A percentile compares a stretch with the other conserved stretches of the same genome.
phyloP scores from a whole-genome alignment of 2,797 vertebrate species.

The Coregonus ussuriensis region DNA sequence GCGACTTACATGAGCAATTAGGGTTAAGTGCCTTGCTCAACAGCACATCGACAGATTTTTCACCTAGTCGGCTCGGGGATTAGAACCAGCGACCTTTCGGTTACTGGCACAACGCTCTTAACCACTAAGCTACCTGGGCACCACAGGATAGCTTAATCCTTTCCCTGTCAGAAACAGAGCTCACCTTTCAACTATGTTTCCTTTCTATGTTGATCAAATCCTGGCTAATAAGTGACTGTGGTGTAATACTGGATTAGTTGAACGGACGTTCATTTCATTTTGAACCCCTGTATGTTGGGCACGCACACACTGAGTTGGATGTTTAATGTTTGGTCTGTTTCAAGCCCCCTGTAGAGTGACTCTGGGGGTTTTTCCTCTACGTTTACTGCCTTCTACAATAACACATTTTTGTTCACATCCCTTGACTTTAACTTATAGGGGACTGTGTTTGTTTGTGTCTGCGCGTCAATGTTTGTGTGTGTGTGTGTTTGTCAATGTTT shows the following conservation, averaged over 20 bases:
- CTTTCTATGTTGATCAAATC: conserved; percentile 40
- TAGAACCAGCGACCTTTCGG: no score
- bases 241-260: conserved; percentile 56
- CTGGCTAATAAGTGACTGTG: conserved; percentile 53
- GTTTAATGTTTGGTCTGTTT: neutral
- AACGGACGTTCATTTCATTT: conserved; percentile 22
- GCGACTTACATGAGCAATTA: no score
- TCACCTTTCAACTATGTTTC: conserved; percentile 25
- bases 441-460: neutral
- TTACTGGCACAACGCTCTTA: no score
- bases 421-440: neutral
- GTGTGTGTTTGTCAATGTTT: no score
- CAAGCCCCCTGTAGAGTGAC: no score
- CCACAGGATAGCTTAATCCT: conserved; percentile 36
- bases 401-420: no score
- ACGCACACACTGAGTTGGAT: neutral
- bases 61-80: no score
- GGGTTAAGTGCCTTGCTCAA: no score
- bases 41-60: no score
- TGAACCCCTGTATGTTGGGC: neutral
- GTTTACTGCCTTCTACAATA: no score
- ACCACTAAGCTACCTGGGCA: neutral
- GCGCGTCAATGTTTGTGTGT: no score
- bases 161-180: conserved; percentile 33
- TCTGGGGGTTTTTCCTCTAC: no score